phyloP scores from a whole-genome alignment of 2,888 invertebrate genomes.

The Agrotis puta region DNA sequence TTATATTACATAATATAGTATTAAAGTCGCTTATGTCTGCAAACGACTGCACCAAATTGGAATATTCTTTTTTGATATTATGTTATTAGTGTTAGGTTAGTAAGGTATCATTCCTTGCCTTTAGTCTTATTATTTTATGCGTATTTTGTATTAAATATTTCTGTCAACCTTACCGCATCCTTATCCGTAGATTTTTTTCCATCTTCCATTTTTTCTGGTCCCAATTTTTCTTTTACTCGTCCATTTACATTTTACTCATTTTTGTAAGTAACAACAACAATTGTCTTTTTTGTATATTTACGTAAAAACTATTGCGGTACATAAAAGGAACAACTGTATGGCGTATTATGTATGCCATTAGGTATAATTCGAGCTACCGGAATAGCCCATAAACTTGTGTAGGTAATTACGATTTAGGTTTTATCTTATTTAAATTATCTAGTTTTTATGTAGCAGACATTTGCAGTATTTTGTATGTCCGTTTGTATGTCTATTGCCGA shows the following conservation, averaged over 20 bases:
- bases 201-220: rapidly evolving
- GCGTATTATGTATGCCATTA: slow-evolving; percentile 25
- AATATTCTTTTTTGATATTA: too few relatives aligned
- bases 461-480: neutral
- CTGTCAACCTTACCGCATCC: too few relatives aligned
- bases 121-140: too few relatives aligned
- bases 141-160: too few relatives aligned
- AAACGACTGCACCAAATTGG: too few relatives aligned
- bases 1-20: too few relatives aligned
- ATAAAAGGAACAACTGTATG: slow-evolving; percentile 23
- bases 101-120: too few relatives aligned
- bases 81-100: too few relatives aligned
- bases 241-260: neutral
- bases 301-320: slow-evolving; percentile 30
- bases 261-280: neutral
- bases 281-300: neutral
- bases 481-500: neutral
- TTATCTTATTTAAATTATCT: slow-evolving; percentile 37
- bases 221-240: neutral
- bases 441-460: slow-evolving; percentile 11
- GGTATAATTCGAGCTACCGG: slow-evolving; percentile 21
- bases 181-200: too few relatives aligned
- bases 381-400: slow-evolving; percentile 35
- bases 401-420: slow-evolving; percentile 18
- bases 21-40: too few relatives aligned